Conservation (phyloP, 2,113 vertebrate genomes). For the Xenotilapia leptura region DNA sequence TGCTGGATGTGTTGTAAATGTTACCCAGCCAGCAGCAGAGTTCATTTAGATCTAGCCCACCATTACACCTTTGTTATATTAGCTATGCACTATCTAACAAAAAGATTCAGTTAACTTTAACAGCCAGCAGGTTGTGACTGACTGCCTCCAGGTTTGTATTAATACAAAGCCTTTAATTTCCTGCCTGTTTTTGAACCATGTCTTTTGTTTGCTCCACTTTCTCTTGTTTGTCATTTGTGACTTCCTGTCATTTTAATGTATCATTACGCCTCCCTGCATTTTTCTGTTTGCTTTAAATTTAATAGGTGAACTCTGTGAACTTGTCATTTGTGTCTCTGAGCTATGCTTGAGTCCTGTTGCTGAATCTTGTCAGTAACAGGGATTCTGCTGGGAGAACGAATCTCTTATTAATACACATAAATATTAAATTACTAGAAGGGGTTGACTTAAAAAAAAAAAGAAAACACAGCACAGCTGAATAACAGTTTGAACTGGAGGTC, state of each 20-base stretch:
- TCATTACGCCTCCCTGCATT: background rate
- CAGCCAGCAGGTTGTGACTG: background rate
- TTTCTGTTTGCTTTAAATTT: background rate
- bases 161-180: background rate
- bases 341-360: accelerated
- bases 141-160: background rate
- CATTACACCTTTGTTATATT: background rate
- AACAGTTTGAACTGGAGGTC: background rate
- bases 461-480: background rate
- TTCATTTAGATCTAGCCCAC: background rate
- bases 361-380: background rate
- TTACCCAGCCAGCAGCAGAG: background rate
- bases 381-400: background rate
- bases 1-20: background rate
- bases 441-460: background rate
- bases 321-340: background rate
- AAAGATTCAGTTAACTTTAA: background rate
- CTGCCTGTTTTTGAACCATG: background rate
- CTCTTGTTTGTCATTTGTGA: background rate
- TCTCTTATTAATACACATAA: background rate
- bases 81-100: background rate
- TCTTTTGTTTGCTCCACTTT: background rate
- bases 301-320: background rate
- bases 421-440: background rate
- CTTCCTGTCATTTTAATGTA: background rate